These are phyloP conservation scores for Elaphurus davidianus DNA, from an alignment of 2,113 vertebrate genomes.

Conservation along the genomic window DNA sequence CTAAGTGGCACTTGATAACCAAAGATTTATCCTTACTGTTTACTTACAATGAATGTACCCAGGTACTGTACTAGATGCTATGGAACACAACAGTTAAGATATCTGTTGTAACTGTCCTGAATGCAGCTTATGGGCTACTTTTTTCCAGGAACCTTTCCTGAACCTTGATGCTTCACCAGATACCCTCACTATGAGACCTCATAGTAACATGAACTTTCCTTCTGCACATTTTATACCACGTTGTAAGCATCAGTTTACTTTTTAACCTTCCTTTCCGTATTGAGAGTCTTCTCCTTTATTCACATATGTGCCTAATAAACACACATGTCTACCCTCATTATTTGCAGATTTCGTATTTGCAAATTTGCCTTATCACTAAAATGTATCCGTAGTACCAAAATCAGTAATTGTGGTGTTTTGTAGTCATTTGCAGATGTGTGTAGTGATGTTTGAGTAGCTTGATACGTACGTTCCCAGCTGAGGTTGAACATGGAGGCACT, in stretches of 20 bases:
- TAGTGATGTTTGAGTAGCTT: background rate
- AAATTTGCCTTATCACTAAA: background rate
- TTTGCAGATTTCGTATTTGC: background rate
- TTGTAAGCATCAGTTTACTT: background rate
- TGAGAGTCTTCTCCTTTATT: background rate
- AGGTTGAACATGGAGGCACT: background rate
- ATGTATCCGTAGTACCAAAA: background rate
- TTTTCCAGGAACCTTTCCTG: background rate
- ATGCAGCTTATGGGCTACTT: background rate
- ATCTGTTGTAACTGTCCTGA: background rate
- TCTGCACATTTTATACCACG: background rate
- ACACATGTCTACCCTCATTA: background rate
- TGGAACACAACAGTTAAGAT: background rate
- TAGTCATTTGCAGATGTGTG: background rate
- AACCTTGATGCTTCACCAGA: background rate
- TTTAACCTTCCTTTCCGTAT: background rate
- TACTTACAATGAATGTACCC: background rate
- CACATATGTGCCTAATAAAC: background rate
- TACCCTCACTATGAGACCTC: background rate
- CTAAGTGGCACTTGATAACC: background rate
- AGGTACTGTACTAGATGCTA: background rate
- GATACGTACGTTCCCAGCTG: rapidly evolving
- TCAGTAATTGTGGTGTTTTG: background rate
- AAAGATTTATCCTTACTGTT: background rate
- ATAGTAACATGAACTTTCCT: background rate